These are phyloP conservation scores for Myopa tessellatipennis DNA, from an alignment of 2,888 invertebrate genomes.

Conservation along the genomic window DNA sequence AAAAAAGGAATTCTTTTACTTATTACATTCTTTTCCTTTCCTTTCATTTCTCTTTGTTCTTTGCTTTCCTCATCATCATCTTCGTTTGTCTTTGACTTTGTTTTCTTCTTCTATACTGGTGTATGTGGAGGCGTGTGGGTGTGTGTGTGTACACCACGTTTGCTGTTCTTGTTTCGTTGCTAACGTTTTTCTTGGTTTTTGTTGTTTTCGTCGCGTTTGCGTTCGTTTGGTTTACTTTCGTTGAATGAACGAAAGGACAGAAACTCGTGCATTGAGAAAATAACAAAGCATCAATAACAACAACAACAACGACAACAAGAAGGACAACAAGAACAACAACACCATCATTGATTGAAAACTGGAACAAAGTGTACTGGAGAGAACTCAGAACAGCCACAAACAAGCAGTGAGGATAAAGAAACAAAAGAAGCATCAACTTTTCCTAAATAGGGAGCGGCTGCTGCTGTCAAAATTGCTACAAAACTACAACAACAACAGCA, in stretches of 20 bases:
- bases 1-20: neutral
- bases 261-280: neutral
- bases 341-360: conserved; percentile 6
- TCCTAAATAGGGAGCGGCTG: conserved; percentile 42
- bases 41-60: neutral
- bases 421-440: conserved; percentile 25
- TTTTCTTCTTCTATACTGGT: neutral
- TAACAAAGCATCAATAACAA: conserved; percentile 28
- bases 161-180: conserved; percentile 7
- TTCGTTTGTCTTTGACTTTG: neutral
- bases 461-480: conserved; percentile 45
- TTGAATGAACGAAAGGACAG: neutral
- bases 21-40: neutral
- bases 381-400: neutral
- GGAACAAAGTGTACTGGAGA: conserved; percentile 23
- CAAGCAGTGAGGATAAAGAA: neutral
- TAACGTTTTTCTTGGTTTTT: neutral
- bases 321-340: conserved; percentile 23
- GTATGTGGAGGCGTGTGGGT: conserved; percentile 5
- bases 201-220: conserved; percentile 21
- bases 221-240: neutral
- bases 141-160: neutral
- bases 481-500: conserved; percentile 40
- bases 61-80: neutral
- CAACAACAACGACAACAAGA: conserved; percentile 18